Evolutionary conservation across 1,140 invertebrate species (phyloP).

Genomic region (Muscidifurax raptorellus): DNA sequence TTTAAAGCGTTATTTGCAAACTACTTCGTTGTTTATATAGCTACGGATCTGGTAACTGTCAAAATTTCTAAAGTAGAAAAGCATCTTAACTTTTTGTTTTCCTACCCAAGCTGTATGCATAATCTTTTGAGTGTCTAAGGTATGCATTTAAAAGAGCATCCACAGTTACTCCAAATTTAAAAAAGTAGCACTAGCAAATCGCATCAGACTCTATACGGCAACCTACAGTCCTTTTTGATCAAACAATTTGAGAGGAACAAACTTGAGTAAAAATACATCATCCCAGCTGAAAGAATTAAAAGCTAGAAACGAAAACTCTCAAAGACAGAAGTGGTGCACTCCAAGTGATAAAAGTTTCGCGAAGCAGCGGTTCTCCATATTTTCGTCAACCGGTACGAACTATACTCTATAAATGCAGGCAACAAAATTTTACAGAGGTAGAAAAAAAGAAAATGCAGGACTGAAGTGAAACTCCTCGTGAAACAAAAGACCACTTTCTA

Average conservation of each 20-base stretch:
- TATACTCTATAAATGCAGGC: constrained; percentile 17
- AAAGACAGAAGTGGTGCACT: not conserved
- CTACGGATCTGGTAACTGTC: no score
- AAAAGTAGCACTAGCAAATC: not conserved
- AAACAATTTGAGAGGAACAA: not conserved
- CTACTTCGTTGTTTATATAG: no score
- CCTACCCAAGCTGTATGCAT: not conserved
- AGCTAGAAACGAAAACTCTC: not conserved
- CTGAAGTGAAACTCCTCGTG: constrained; percentile 30
- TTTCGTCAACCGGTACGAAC: not conserved
- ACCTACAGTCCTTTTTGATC: not conserved
- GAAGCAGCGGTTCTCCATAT: not conserved
- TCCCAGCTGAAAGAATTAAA: not conserved
- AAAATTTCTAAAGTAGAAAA: not conserved
- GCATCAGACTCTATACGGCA: no score
- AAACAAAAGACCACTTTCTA: constrained; percentile 48
- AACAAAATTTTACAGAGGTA: constrained; percentile 13
- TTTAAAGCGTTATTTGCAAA: no score
- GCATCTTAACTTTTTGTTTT: not conserved
- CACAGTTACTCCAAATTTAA: not conserved
- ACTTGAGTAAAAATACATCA: no score
- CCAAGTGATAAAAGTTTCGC: not conserved
- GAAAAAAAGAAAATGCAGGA: constrained; percentile 7
- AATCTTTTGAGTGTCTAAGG: not conserved
- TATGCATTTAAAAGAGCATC: not conserved